Evolutionary conservation across 2,113 vertebrate genomes (phyloP).

Genomic region (Tapirus terrestris): DNA sequence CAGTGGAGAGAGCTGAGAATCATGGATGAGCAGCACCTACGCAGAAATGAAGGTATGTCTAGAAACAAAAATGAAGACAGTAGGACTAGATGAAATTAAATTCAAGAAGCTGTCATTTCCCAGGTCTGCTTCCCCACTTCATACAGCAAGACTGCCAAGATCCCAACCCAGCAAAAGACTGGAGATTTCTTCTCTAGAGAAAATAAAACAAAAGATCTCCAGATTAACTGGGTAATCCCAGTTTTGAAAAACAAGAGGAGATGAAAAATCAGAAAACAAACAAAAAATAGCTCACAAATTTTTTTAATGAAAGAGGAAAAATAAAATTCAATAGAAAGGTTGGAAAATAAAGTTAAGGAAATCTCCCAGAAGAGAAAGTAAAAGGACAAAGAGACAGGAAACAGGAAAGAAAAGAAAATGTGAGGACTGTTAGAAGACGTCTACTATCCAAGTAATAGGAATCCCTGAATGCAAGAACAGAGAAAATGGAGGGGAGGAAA

Average conservation of each 20-base stretch:
- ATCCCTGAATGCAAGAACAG: background rate
- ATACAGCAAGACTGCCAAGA: background rate
- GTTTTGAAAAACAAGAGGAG: background rate
- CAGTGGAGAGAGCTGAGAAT: background rate
- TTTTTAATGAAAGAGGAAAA: background rate
- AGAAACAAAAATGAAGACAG: background rate
- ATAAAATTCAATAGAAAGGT: background rate
- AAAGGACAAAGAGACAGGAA: background rate
- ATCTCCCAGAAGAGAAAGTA: background rate
- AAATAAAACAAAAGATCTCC: background rate
- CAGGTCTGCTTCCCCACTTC: background rate
- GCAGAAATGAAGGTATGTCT: background rate
- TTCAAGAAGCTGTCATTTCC: background rate
- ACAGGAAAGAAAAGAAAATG: background rate
- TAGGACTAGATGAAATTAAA: background rate
- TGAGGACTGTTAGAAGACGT: background rate
- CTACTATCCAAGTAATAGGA: background rate
- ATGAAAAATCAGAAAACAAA: background rate
- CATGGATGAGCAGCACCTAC: background rate
- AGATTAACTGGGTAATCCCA: background rate
- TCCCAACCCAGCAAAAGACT: background rate
- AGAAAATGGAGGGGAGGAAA: background rate
- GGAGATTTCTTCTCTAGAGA: background rate
- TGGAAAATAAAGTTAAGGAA: background rate
- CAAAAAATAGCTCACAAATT: background rate